These are phyloP conservation scores for Pteria penguin DNA, from an alignment of 2,888 invertebrate species.

Conservation along the genomic window DNA sequence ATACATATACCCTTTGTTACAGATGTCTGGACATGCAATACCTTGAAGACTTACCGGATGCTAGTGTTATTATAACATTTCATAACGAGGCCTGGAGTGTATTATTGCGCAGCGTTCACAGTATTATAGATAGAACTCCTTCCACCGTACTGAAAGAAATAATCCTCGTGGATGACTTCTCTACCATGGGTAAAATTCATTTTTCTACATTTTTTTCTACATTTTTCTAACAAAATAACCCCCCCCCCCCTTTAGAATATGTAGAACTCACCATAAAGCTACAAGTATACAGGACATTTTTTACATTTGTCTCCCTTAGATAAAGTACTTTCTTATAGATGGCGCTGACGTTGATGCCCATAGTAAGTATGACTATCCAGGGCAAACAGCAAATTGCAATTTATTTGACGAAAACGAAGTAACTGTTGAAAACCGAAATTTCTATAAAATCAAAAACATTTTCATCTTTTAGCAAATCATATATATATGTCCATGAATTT, in stretches of 20 bases:
- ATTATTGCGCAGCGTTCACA: constrained; percentile 95
- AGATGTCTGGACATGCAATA: constrained; percentile 76
- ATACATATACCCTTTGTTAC: constrained; percentile 32
- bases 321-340: no score
- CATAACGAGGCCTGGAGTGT: constrained; percentile 99
- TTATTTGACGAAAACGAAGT: no score
- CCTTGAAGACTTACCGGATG: constrained; percentile 74
- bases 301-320: no score
- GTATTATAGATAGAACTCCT: constrained; percentile 96
- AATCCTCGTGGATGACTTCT: constrained; percentile 93
- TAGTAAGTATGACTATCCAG: no score
- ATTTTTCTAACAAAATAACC: no score
- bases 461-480: not conserved
- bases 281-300: no score
- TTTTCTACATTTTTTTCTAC: no score
- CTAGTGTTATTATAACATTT: constrained; percentile 80
- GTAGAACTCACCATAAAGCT: no score
- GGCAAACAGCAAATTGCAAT: no score
- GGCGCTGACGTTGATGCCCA: no score
- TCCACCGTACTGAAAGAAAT: constrained; percentile 93
- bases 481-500: not conserved
- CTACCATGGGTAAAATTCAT: constrained; percentile 83
- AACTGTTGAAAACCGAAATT: not conserved
- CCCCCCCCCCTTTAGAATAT: no score
- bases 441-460: no score